Percentiles rank a stretch among this genome's conserved stretches.
Conservation (phyloP, 1,140 invertebrate species). For the Scaptomyza graminum region DNA sequence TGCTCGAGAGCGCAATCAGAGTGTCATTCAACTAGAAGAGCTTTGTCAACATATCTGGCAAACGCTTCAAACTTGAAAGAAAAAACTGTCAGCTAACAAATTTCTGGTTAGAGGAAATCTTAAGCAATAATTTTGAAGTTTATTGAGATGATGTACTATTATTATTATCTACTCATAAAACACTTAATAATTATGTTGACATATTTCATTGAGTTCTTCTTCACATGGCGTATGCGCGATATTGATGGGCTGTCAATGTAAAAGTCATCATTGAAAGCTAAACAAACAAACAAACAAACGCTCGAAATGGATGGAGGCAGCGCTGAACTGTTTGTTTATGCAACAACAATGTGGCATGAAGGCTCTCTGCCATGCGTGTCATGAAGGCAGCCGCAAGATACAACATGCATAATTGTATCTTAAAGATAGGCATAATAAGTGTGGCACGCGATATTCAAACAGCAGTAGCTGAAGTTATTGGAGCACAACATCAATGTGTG, state of each 20-base stretch:
- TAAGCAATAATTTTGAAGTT: neutral
- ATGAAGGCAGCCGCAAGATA: conserved; percentile 40
- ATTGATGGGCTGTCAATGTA: conserved; percentile 67
- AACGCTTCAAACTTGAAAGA: conserved; percentile 10
- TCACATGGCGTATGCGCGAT: conserved; percentile 47
- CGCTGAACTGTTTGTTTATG: conserved; percentile 23
- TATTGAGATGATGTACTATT: too few species aligned
- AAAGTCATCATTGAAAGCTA: conserved; percentile 47
- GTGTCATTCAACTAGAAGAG: conserved; percentile 18
- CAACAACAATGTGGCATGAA: conserved; percentile 13
- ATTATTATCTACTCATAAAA: too few species aligned
- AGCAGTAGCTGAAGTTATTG: conserved; percentile 42
- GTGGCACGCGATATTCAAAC: conserved; percentile 62
- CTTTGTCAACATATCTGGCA: conserved; percentile 38
- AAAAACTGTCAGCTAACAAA: neutral
- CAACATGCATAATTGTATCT: conserved; percentile 44
- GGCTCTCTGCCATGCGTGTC: conserved; percentile 18
- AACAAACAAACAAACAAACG: conserved; percentile 59
- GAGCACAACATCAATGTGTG: conserved; percentile 46
- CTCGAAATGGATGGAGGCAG: conserved; percentile 14
- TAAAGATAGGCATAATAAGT: conserved; percentile 52
- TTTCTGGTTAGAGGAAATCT: neutral
- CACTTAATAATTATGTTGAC: too few species aligned
- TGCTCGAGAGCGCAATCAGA: conserved; percentile 3
- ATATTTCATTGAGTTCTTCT: too few species aligned